These are phyloP conservation scores for Latheticus oryzae DNA, from an alignment of 2,888 invertebrate species.

Conservation along the genomic window DNA sequence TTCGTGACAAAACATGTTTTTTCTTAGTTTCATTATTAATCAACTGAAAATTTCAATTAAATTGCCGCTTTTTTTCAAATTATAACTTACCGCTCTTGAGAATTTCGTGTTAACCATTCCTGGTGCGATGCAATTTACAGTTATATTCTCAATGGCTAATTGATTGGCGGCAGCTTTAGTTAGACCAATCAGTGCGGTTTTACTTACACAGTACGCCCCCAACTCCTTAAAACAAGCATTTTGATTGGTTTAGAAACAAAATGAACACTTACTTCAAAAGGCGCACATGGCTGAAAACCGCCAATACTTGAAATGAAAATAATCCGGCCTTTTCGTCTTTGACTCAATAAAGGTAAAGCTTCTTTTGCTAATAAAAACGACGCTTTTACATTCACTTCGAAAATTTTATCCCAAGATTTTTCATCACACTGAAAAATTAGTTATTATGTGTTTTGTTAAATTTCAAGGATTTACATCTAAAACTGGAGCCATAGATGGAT, in stretches of 20 bases:
- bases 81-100: constrained; percentile 76
- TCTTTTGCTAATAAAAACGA: constrained; percentile 90
- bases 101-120: constrained; percentile 94
- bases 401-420: constrained; percentile 93
- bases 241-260: constrained; percentile 1
- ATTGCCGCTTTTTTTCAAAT: background rate
- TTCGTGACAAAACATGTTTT: constrained; percentile 60
- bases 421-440: constrained; percentile 75
- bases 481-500: constrained; percentile 84
- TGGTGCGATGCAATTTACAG: constrained; percentile 94
- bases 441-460: constrained; percentile 11
- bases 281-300: constrained; percentile 75
- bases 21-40: constrained; percentile 54
- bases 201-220: constrained; percentile 93
- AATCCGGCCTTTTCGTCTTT: constrained; percentile 86
- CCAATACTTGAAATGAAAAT: constrained; percentile 91
- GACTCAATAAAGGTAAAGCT: constrained; percentile 82
- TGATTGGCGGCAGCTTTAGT: constrained; percentile 85
- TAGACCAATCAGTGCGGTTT: constrained; percentile 90
- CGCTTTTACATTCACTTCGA: constrained; percentile 94
- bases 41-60: constrained; percentile 7
- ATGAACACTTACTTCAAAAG: constrained; percentile 69
- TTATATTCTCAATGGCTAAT: constrained; percentile 83
- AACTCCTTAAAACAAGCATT: constrained; percentile 71
- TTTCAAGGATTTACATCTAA: constrained; percentile 71